These are phyloP conservation scores for Cyprinodon diabolis DNA, from an alignment of 2,797 vertebrate species.

Conservation along the genomic window DNA sequence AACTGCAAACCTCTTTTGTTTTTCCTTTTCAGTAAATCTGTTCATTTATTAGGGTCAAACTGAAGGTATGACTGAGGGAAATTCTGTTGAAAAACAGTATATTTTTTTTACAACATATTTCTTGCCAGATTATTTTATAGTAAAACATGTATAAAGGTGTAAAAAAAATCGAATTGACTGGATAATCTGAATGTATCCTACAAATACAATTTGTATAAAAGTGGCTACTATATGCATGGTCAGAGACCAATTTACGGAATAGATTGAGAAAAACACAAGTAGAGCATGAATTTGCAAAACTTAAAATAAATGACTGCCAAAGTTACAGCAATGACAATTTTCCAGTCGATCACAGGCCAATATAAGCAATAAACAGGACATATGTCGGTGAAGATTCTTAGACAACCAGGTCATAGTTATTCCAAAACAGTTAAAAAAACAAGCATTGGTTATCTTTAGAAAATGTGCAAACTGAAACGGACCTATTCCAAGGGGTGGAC, in stretches of 20 bases:
- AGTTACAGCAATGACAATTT: neutral
- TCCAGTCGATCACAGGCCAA: neutral
- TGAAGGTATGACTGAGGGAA: constrained; percentile 24
- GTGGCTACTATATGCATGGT: neutral
- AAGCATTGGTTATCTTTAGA: too few species aligned
- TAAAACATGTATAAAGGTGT: neutral
- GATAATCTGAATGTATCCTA: neutral
- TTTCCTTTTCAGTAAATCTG: constrained; percentile 35
- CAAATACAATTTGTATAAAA: neutral
- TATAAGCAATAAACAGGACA: neutral
- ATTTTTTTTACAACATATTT: neutral
- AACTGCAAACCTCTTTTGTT: constrained; percentile 40
- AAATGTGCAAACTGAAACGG: too few species aligned
- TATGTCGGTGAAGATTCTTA: too few species aligned
- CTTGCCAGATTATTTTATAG: too few species aligned
- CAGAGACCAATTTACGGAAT: neutral
- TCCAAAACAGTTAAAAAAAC: too few species aligned
- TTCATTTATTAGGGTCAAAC: constrained; percentile 43
- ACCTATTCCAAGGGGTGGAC: too few species aligned
- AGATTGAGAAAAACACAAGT: neutral
- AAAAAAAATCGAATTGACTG: neutral
- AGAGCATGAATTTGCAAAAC: neutral
- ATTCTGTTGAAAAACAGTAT: neutral
- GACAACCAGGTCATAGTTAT: too few species aligned
- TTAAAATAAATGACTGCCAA: neutral